Conservation (phyloP, 2,888 invertebrate genomes). For the Vesta saturnalis region DNA sequence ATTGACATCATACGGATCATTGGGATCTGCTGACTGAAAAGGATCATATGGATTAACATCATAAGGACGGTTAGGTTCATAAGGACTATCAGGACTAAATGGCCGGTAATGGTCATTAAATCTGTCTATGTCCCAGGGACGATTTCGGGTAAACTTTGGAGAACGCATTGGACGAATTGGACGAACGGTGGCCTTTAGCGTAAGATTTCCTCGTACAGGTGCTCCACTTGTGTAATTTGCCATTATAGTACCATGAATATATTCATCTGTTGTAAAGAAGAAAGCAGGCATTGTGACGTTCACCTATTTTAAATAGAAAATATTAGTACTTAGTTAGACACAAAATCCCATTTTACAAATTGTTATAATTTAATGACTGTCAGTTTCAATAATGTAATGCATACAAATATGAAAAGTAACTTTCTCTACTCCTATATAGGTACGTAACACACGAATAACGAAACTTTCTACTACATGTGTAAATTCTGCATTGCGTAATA, state of each 20-base stretch:
- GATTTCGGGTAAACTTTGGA: slow-evolving; percentile 13
- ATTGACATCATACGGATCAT: slow-evolving; percentile 9
- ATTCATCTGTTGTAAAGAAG: slow-evolving; percentile 88
- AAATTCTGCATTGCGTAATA: no score
- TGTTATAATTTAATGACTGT: no score
- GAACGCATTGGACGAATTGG: slow-evolving; percentile 63
- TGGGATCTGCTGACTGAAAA: neutral
- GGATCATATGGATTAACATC: slow-evolving; percentile 18
- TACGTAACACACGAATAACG: no score
- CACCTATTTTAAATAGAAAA: slow-evolving; percentile 64
- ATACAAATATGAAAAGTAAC: no score
- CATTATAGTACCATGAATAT: slow-evolving; percentile 85
- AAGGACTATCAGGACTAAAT: slow-evolving; percentile 28
- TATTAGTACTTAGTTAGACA: slow-evolving; percentile 28
- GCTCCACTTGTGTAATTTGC: slow-evolving; percentile 96
- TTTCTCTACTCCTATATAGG: no score
- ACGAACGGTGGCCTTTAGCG: slow-evolving; percentile 80
- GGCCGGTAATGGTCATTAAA: slow-evolving; percentile 29
- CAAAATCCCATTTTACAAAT: no score
- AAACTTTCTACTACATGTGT: no score
- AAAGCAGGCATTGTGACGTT: slow-evolving; percentile 97
- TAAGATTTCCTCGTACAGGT: slow-evolving; percentile 89
- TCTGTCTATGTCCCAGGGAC: slow-evolving; percentile 22
- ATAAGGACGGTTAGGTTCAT: slow-evolving; percentile 19
- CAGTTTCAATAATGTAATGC: no score